Conservation (phyloP, 1,140 invertebrate species). For the Lordiphosa clarofinis region DNA sequence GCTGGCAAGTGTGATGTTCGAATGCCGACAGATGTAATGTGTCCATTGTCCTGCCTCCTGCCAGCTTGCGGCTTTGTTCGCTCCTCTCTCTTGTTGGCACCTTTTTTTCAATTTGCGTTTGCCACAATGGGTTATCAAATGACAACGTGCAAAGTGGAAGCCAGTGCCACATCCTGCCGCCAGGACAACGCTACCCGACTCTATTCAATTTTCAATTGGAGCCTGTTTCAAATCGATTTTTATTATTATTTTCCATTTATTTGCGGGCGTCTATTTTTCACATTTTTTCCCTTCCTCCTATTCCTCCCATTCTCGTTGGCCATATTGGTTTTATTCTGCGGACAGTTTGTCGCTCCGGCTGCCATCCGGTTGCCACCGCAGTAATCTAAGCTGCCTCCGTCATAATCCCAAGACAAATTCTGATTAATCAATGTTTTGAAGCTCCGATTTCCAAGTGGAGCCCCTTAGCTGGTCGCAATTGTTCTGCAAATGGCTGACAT, state of each 20-base stretch:
- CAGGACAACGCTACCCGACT: slow-evolving; percentile 30
- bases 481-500: slow-evolving; percentile 55
- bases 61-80: slow-evolving; percentile 20
- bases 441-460: slow-evolving; percentile 25
- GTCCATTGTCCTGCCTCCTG: background rate
- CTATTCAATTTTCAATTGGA: slow-evolving; percentile 73
- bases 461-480: slow-evolving; percentile 33
- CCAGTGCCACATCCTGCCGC: slow-evolving; percentile 49
- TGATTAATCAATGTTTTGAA: slow-evolving; percentile 45
- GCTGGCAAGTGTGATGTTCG: slow-evolving; percentile 11
- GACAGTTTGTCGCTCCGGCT: slow-evolving; percentile 11
- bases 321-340: slow-evolving; percentile 12
- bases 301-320: slow-evolving; percentile 18
- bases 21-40: slow-evolving; percentile 36
- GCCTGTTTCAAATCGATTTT: slow-evolving; percentile 77
- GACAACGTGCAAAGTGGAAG: slow-evolving; percentile 65
- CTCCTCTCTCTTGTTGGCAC: slow-evolving; percentile 27
- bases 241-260: slow-evolving; percentile 66
- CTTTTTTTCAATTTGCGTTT: slow-evolving; percentile 71
- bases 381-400: background rate
- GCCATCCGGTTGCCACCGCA: background rate
- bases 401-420: slow-evolving; percentile 48
- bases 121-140: slow-evolving; percentile 77
- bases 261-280: slow-evolving; percentile 19
- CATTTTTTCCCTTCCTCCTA: slow-evolving; percentile 6